Evolutionary conservation across 2,888 invertebrate genomes (phyloP).

Genomic region (Pyrochroa serraticornis): DNA sequence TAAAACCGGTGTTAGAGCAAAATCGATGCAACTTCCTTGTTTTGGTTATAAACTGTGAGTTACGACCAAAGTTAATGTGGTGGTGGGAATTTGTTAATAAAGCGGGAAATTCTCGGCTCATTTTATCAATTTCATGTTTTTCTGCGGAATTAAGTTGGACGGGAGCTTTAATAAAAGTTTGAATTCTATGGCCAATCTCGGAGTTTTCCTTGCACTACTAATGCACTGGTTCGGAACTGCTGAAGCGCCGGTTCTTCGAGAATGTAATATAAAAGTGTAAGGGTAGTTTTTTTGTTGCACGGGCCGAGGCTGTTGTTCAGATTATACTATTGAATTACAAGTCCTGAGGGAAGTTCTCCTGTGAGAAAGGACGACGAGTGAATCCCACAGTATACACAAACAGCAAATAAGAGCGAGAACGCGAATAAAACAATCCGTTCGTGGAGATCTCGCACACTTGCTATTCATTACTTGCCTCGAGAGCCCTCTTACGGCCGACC

Average conservation of each 20-base stretch:
- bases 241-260: background rate
- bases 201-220: too few relatives aligned
- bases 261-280: conserved; percentile 13
- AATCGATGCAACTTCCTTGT: too few relatives aligned
- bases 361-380: conserved; percentile 37
- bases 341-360: conserved; percentile 40
- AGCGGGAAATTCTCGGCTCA: too few relatives aligned
- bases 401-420: conserved; percentile 34
- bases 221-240: too few relatives aligned
- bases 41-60: too few relatives aligned
- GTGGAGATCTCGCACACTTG: conserved; percentile 34
- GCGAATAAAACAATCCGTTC: conserved; percentile 45
- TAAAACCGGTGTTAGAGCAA: too few relatives aligned
- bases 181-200: too few relatives aligned
- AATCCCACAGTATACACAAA: conserved; percentile 28
- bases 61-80: too few relatives aligned
- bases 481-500: conserved; percentile 46
- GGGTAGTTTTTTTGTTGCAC: conserved; percentile 19
- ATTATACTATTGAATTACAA: conserved; percentile 47
- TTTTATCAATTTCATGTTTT: too few relatives aligned
- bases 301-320: conserved; percentile 35
- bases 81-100: too few relatives aligned
- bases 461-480: conserved; percentile 47
- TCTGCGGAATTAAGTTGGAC: too few relatives aligned
- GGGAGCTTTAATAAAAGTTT: too few relatives aligned